Base-by-base conservation (phyloP, 2,797 vertebrate species). In the Varecia variegata region DNA sequence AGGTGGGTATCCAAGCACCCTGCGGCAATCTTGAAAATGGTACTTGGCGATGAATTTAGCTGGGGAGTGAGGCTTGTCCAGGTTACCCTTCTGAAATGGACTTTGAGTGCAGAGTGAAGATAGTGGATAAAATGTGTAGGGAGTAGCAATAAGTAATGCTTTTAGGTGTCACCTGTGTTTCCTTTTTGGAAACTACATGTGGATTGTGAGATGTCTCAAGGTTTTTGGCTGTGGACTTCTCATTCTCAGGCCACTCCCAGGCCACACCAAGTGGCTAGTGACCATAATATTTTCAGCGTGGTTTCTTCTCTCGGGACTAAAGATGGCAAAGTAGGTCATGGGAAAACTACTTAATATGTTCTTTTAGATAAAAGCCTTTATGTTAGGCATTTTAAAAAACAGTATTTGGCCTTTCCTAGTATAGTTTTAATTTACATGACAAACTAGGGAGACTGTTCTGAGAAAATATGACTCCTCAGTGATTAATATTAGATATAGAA, bases 361-460 rank as follows among this genome's bases (percentile, higher is more conserved):
- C 71, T 90, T 90, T 60, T 47, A 94, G 92, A 67, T 91, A 90
- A 90, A 90, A 86, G 58, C 40, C 20, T 95, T 86, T 76, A 71
- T 45, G 7, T 35, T 56, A 87, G 84, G 15, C 13, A 1, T 84
- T 77, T 40, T 90, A 3, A 54, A 65, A 89, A 73, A 94, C 17
- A 62, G 47, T 50, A 25, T 47, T 8, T 71, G 17, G 9, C 47
- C 77, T 93, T 85, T 96, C n/a, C 38, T 82, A 27, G 30, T 68
- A 21, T 43, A 56, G 68, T 92, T 88, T 94, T 95, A 86, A 67
- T 90, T 94, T 79, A 93, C 71, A 67, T 32, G 47, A 67, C 71
- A 85, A 95, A 62, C 21, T 84, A 18, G 71, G 77, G 94, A 90
- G 67, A 32, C 13, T 15, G 14, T 87, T 96, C 11, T 73, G 32